These are phyloP conservation scores for Saccostrea cuccullata DNA, from an alignment of 1,140 invertebrate genomes.

Conservation along the genomic window DNA sequence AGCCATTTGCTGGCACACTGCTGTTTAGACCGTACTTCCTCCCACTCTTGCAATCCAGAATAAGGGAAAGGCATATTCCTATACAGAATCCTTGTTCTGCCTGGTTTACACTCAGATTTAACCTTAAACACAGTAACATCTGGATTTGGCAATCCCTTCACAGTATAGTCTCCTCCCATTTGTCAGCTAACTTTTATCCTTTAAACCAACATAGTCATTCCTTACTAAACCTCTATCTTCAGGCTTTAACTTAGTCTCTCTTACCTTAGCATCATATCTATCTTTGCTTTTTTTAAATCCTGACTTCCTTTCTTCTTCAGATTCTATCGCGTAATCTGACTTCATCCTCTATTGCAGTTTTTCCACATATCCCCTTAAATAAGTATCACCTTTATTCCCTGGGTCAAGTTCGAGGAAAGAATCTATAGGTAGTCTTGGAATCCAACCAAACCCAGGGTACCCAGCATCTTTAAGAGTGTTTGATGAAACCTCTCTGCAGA, in stretches of 20 bases:
- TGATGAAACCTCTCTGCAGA: slow-evolving; percentile 65
- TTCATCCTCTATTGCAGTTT: neutral
- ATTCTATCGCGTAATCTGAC: neutral
- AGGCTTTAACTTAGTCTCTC: neutral
- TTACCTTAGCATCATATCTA: neutral
- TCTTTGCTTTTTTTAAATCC: neutral
- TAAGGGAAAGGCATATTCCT: no score
- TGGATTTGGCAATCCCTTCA: neutral
- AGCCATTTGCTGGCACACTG: no score
- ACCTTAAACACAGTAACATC: no score
- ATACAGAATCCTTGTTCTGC: neutral
- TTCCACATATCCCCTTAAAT: neutral
- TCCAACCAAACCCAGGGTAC: slow-evolving; percentile 71
- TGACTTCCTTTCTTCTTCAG: neutral
- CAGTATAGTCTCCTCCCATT: neutral
- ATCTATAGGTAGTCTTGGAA: neutral
- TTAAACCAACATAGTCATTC: neutral
- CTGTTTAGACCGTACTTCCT: no score
- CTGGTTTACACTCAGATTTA: neutral
- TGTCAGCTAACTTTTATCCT: no score
- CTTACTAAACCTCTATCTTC: neutral
- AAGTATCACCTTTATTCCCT: neutral
- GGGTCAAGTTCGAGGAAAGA: neutral
- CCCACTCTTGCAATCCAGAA: no score
- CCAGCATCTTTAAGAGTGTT: slow-evolving; percentile 41